Evolutionary conservation across 2,113 vertebrate genomes (phyloP).

Genomic region (Phoxinus phoxinus): DNA sequence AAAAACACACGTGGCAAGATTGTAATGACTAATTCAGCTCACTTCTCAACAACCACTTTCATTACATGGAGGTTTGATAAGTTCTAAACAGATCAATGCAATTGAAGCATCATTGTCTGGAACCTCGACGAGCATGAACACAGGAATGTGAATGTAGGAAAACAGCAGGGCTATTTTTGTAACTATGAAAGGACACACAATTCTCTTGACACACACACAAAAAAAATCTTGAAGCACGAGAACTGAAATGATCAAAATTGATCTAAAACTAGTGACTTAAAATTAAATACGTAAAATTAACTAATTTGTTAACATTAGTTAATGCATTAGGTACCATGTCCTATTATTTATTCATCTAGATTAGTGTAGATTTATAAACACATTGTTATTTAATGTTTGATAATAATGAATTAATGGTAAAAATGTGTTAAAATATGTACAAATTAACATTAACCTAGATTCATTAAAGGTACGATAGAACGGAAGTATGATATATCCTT

Average conservation of each 20-base stretch:
- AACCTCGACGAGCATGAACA: slow-evolving; percentile 22
- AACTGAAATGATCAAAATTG: not conserved
- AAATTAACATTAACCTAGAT: not conserved
- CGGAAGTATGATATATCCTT: too few relatives aligned
- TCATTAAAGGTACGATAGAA: too few relatives aligned
- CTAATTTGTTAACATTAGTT: not conserved
- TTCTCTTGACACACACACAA: not conserved
- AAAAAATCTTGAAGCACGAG: not conserved
- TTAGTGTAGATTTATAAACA: not conserved
- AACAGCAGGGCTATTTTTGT: slow-evolving; percentile 38
- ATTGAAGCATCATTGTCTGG: slow-evolving; percentile 24
- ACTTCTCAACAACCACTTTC: slow-evolving; percentile 21
- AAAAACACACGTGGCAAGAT: slow-evolving; percentile 22
- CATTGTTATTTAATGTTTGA: not conserved
- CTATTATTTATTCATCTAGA: not conserved
- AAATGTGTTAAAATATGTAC: not conserved
- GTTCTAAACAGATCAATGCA: slow-evolving; percentile 34
- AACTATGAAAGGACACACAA: slow-evolving; percentile 18
- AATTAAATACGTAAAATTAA: too few relatives aligned
- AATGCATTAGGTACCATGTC: not conserved
- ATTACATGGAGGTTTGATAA: slow-evolving; percentile 15
- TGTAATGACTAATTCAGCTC: slow-evolving; percentile 8
- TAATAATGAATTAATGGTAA: not conserved
- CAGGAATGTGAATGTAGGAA: not conserved
- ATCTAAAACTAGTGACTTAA: not conserved